A percentile compares a stretch with the other conserved stretches of the same genome.
These are phyloP conservation scores for Drosophila eugracilis DNA, from an alignment of 1,140 invertebrate genomes.

Conservation along the genomic window DNA sequence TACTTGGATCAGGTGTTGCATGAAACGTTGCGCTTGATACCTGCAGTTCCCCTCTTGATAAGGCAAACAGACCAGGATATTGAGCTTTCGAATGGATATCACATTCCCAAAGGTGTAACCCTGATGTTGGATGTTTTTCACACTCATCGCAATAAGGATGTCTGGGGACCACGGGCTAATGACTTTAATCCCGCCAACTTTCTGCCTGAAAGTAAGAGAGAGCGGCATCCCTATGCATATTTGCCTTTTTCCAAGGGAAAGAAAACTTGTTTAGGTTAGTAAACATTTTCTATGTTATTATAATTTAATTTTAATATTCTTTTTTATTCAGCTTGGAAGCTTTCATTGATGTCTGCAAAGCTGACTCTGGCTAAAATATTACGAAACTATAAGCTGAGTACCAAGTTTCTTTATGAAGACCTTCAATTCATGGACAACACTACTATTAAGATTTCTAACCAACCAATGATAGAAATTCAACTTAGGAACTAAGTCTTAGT, in stretches of 20 bases:
- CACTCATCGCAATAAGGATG: conserved; percentile 53
- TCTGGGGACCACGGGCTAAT: conserved; percentile 65
- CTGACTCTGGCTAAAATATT: conserved; percentile 41
- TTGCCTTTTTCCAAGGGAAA: background rate
- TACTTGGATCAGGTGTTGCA: conserved; percentile 88
- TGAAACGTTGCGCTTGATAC: conserved; percentile 86
- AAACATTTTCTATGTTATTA: background rate
- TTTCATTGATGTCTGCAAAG: conserved; percentile 24
- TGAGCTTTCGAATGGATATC: conserved; percentile 39
- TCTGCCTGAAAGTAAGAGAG: conserved; percentile 5
- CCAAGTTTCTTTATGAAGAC: conserved; percentile 49
- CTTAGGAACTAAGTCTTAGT: too few relatives aligned
- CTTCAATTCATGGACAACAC: conserved; percentile 43
- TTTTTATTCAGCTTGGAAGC: background rate
- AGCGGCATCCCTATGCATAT: background rate
- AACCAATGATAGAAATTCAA: background rate
- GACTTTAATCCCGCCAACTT: conserved; percentile 79
- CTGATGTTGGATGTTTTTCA: conserved; percentile 52
- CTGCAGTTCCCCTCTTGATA: conserved; percentile 37
- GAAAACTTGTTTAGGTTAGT: background rate
- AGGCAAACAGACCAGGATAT: conserved; percentile 28
- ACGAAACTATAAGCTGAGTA: background rate
- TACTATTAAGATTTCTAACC: background rate
- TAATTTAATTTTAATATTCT: background rate
- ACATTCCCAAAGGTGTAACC: conserved; percentile 47